Evolutionary conservation across 2,888 invertebrate species (phyloP), one percentile per base, ranked within the genome.

Genomic region (Serripes groenlandicus): DNA sequence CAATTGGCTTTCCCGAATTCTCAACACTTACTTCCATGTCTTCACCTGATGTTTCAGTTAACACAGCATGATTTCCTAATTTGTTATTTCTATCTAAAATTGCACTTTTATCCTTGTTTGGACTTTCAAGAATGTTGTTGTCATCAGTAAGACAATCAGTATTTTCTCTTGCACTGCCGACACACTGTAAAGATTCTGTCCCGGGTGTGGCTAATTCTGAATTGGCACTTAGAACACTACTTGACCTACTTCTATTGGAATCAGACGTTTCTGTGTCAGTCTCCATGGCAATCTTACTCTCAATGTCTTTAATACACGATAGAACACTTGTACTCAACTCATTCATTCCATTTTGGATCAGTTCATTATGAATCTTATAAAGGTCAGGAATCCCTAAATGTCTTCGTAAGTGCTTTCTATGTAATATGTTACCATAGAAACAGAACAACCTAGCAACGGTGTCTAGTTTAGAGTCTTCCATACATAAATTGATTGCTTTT

Each of bases 401-500:
- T 64, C 77, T 87, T 60, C 77, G 66, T 21, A 79, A 74, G 69
- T 77, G 79, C 77, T 78, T 86, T 49, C 66, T 69, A 9, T 75
- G 68, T 58, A 88, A 81, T 9, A 78, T 78, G 34, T 76, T 71
- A 28, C 76, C 73, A 72, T 88, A 88, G 58, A 70, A 78, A 56
- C 70, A 60, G 71, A 83, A 86, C 56, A 90, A 49, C 49, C 84
- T 75, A 37, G 88, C 88, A 9, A 89, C 88, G 11, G 86, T 60
- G 18, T 70, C 54, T 69, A 83, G 75, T 3, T 82, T 77, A 35
- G 84, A 76, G 28, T 79, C 78, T 18, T 64, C 58, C 21, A 87
- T 54, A 28, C 86, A 88, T 37, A 85, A 75, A 9, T 86, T 81
- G 56, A 88, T 75, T 21, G 81, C 71, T 23, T 75, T 71, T n/a